phyloP scores from a whole-genome alignment of 2,113 vertebrate species.

The Cryptomyrus ogoouensis region DNA sequence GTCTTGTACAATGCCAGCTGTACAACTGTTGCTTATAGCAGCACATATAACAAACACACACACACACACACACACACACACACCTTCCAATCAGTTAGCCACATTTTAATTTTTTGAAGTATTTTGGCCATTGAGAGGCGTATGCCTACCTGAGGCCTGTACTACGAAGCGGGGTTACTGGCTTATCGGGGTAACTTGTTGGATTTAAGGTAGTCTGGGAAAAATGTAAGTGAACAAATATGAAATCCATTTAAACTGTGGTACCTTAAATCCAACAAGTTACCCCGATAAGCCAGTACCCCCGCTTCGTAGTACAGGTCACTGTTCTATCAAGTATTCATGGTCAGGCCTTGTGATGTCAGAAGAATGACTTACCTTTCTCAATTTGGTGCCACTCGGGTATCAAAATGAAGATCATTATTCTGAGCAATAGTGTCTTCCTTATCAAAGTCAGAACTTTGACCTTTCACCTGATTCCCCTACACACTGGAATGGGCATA shows the following conservation, averaged over 20 bases:
- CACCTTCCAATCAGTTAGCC: background rate
- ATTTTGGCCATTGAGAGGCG: background rate
- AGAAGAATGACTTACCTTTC: background rate
- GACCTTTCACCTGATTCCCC: background rate
- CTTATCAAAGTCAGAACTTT: background rate
- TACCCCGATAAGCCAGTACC: too few species aligned
- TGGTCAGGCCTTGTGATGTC: background rate
- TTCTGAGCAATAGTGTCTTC: background rate
- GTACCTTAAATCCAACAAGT: too few species aligned
- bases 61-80: background rate
- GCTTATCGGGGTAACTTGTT: too few species aligned
- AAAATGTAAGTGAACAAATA: too few species aligned
- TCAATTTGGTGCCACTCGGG: background rate
- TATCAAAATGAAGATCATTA: background rate
- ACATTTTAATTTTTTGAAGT: background rate
- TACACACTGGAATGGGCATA: background rate
- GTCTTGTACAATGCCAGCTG: background rate
- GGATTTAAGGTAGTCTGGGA: too few species aligned
- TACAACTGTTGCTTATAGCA: background rate
- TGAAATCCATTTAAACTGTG: too few species aligned
- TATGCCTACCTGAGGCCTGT: background rate
- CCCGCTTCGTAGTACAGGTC: too few species aligned
- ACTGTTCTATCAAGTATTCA: background rate
- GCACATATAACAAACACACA: background rate
- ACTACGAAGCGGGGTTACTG: too few species aligned